These are phyloP conservation scores for Phalloptychus januarius DNA, from an alignment of 2,797 vertebrate genomes.

Conservation along the genomic window DNA sequence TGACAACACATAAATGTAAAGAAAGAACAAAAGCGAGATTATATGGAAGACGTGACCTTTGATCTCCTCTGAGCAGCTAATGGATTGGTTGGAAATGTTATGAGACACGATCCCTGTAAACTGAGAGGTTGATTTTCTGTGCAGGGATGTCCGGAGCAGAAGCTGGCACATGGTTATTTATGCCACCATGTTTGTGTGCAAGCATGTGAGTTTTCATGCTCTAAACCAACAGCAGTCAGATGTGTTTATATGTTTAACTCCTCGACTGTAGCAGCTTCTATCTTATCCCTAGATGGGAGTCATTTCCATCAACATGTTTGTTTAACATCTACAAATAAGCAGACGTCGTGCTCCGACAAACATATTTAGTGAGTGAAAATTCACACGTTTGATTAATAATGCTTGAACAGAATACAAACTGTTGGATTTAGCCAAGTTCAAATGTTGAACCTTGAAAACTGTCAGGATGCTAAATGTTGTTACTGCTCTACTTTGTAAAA, in stretches of 20 bases:
- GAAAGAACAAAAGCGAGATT: not conserved
- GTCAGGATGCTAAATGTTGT: not conserved
- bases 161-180: conserved; percentile 31
- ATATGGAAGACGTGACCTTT: conserved; percentile 31
- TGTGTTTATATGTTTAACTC: conserved; percentile 25
- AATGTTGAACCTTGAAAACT: not conserved
- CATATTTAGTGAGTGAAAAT: not conserved
- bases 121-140: conserved; percentile 47
- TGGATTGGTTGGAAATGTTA: conserved; percentile 50
- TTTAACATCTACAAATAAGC: conserved; percentile 29
- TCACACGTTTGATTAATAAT: not conserved
- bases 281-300: conserved; percentile 7
- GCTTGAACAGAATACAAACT: too few species aligned
- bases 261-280: conserved; percentile 1
- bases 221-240: conserved; percentile 22
- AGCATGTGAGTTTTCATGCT: not conserved
- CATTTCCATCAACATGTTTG: conserved; percentile 33
- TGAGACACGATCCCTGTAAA: conserved; percentile 54
- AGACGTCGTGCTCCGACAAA: conserved; percentile 22
- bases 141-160: conserved; percentile 22
- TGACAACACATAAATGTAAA: not conserved
- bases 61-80: conserved; percentile 29
- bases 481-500: not conserved
- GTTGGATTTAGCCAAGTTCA: not conserved
- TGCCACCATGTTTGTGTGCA: conserved; percentile 21